phyloP scores from a whole-genome alignment of 2,888 invertebrate genomes.

The Augiades crinisus region DNA sequence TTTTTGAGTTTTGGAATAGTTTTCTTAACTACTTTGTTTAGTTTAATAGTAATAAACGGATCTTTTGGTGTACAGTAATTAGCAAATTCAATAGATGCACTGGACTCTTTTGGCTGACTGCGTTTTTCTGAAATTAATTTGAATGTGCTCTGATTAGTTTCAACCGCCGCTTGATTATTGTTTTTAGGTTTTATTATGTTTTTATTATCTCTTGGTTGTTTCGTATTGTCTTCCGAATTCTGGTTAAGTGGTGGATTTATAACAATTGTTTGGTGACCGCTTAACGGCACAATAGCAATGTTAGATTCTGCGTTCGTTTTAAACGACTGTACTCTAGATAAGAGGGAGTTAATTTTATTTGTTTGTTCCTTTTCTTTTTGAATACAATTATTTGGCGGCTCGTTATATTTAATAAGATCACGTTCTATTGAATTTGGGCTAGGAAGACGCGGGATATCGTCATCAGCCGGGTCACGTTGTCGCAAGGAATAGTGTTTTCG shows the following conservation, averaged over 20 bases:
- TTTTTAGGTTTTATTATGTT: constrained; percentile 6
- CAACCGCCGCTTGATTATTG: constrained; percentile 30
- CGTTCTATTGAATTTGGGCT: constrained; percentile 63
- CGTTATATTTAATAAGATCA: constrained; percentile 36
- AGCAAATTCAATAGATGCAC: constrained; percentile 52
- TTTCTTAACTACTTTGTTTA: constrained; percentile 71
- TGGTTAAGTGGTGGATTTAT: constrained; percentile 68
- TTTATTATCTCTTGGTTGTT: constrained; percentile 30
- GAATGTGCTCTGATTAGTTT: constrained; percentile 25
- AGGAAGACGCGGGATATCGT: constrained; percentile 59
- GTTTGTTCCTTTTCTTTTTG: constrained; percentile 52
- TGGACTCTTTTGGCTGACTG: constrained; percentile 39
- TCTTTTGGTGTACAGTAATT: constrained; percentile 54
- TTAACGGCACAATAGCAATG: constrained; percentile 71
- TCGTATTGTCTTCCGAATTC: constrained; percentile 36
- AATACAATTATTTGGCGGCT: constrained; percentile 30
- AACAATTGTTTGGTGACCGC: constrained; percentile 78
- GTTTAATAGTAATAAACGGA: constrained; percentile 71
- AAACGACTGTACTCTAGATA: constrained; percentile 72
- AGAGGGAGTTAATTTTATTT: constrained; percentile 43
- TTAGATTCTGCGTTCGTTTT: constrained; percentile 73
- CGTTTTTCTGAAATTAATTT: constrained; percentile 37
- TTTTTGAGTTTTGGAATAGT: constrained; percentile 68
- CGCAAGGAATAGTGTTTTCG: constrained; percentile 76
- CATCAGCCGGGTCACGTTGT: constrained; percentile 69